Evolutionary conservation across 2,113 vertebrate species (phyloP).

Genomic region (Oryctolagus cuniculus): DNA sequence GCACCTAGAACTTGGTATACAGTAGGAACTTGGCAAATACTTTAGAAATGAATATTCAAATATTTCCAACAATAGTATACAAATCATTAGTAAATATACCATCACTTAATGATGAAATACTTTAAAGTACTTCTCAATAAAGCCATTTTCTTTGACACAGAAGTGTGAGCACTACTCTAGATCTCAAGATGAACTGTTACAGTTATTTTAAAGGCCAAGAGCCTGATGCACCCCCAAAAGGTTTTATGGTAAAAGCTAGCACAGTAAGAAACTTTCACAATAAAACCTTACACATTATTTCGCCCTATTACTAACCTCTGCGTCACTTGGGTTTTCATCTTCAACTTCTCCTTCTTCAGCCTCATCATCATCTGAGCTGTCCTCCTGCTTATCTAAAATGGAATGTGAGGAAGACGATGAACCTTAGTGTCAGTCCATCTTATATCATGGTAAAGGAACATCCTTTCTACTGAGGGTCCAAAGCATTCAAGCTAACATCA

Average conservation of each 20-base stretch:
- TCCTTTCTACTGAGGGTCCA: background rate
- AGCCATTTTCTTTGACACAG: constrained; percentile 30
- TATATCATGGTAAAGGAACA: background rate
- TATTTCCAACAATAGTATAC: constrained; percentile 25
- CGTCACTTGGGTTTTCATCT: constrained; percentile 90
- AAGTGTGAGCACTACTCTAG: constrained; percentile 27
- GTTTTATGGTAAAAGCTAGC: background rate
- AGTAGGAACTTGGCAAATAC: constrained; percentile 17
- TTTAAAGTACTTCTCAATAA: constrained; percentile 56
- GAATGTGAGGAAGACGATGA: constrained; percentile 42
- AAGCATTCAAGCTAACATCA: constrained; percentile 3
- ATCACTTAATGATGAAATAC: background rate
- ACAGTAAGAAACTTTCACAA: background rate
- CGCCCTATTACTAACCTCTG: constrained; percentile 86
- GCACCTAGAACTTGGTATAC: constrained; percentile 15
- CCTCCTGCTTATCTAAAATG: constrained; percentile 88
- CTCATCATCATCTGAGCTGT: constrained; percentile 92
- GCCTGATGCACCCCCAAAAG: background rate
- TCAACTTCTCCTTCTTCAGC: constrained; percentile 91
- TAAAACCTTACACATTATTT: constrained; percentile 9
- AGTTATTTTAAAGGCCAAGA: constrained; percentile 14
- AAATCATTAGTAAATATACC: constrained; percentile 8
- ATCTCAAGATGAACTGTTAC: constrained; percentile 22
- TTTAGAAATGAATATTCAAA: constrained; percentile 52
- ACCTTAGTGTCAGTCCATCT: constrained; percentile 40